Base-by-base conservation (phyloP, 2,797 vertebrate genomes). In the Aphelocoma californica region DNA sequence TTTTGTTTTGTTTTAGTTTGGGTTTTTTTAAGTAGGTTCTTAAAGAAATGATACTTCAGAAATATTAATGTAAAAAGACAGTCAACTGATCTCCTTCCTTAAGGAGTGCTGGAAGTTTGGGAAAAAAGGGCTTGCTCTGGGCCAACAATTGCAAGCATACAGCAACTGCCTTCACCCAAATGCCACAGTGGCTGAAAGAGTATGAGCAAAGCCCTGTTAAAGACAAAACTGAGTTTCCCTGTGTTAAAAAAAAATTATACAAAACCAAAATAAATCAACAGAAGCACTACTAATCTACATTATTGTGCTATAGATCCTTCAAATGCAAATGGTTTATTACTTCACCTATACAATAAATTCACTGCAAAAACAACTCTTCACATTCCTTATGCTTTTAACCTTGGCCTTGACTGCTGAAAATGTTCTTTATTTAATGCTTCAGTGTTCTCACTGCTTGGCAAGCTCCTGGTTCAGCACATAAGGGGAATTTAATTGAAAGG, bases 341-440 rank as follows among this genome's bases (percentile, higher is more conserved):
- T 90, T 92, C 44, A 6, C 61, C 45, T 1, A 4, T 79, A 80
- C 60, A 57, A 92, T 96, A 96, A 90, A 95, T 97, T 91, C 81
- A 73, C 79, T 94, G 81, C 66, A 88, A 81, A 96, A 94, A 69
- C 65, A 94, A 81, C 66, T 80, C 57, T 58, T 96, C 70, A 29
- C 38, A 80, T 91, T 93, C 57, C 62, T 90, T 96, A 81, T 95
- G 93, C 81, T 96, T 96, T 97, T 93, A 96, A 96, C 94, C 89
- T 95, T 85, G 85, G 77, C 83, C 87, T 89, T 80, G 73, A 84
- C 82, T 95, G 91, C 77, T 90, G 89, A 94, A 95, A 96, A 95
- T 95, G 80, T 93, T 96, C 95, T 93, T 93, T 94, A 65, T 95
- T 95, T 95, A 93, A 92, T 84, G 79, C 81, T 94, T 95, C 70